Conservation (phyloP, 2,888 invertebrate species). For the Xanthorhoe designata region DNA sequence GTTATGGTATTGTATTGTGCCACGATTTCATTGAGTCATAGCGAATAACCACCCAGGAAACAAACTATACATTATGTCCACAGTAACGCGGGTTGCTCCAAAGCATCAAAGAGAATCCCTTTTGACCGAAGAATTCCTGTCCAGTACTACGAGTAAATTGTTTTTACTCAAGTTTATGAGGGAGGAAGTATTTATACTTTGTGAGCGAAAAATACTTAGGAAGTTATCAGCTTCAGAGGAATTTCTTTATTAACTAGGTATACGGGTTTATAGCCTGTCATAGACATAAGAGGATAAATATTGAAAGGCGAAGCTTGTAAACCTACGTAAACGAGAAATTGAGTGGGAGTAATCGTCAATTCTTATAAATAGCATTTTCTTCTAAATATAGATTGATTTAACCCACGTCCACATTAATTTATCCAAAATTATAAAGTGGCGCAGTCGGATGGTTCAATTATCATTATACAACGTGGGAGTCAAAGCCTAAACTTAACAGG, state of each 20-base stretch:
- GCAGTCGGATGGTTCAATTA: too few species aligned
- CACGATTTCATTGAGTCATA: too few species aligned
- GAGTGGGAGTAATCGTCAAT: background rate
- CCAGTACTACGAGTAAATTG: conserved; percentile 34
- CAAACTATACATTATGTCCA: conserved; percentile 12
- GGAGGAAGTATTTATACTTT: conserved; percentile 23
- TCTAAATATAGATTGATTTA: background rate
- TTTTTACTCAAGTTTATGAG: conserved; percentile 30
- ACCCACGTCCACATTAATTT: background rate
- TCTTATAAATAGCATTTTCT: background rate
- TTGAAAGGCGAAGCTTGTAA: background rate
- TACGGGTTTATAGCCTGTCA: conserved; percentile 8
- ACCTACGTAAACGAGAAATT: background rate
- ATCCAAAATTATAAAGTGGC: too few species aligned
- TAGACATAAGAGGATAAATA: background rate
- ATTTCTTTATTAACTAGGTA: conserved; percentile 26
- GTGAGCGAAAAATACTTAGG: conserved; percentile 23
- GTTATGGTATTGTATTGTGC: too few species aligned
- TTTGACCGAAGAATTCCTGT: conserved; percentile 17
- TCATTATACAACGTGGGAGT: too few species aligned
- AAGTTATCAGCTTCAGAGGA: conserved; percentile 14
- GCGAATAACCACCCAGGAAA: background rate
- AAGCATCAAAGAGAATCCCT: conserved; percentile 14
- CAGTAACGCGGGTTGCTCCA: conserved; percentile 4
- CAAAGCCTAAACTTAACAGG: too few species aligned